Evolutionary conservation across 2,113 vertebrate genomes (phyloP), one percentile per base, ranked within the genome.

Genomic region (Ellobius talpinus): DNA sequence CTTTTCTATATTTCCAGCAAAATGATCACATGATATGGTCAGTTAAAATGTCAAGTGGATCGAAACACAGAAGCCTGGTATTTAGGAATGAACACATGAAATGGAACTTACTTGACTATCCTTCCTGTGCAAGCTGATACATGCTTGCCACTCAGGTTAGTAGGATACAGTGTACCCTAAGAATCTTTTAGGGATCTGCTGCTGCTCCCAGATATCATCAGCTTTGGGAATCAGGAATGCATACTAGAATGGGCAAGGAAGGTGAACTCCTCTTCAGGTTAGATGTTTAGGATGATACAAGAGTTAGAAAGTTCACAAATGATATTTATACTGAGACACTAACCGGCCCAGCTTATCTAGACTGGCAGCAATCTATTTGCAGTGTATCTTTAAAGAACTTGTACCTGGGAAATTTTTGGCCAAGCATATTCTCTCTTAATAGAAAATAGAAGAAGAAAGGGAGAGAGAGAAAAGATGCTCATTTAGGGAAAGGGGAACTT

Each of bases 371-470:
- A 9, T 78, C 87, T 82, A 50, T 45, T 39, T 79, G 76, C 63
- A 55, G 24, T 17, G 21, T 66, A 78, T 19, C 93, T 85, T 96
- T 78, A 97, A 89, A 74, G 76, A 21, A 73, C 91, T 96, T 65
- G 42, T 7, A 78, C 73, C 94, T 66, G 24, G 42, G n/a, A 85
- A 85, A 55, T 58, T 89, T 94, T 76, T 65, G 29, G n/a, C n/a
- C n/a, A n/a, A n/a, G n/a, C n/a, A n/a, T n/a, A n/a, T n/a, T n/a
- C n/a, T n/a, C n/a, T n/a, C n/a, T n/a, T n/a, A n/a, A n/a, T n/a
- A n/a, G n/a, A n/a, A n/a, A n/a, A n/a, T n/a, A n/a, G n/a, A n/a
- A n/a, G n/a, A n/a, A n/a, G n/a, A n/a, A n/a, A n/a, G n/a, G n/a
- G n/a, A n/a, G n/a, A n/a, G n/a, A n/a, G n/a, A n/a, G n/a, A n/a